Evolutionary conservation across 1,140 invertebrate species (phyloP), one percentile per base, ranked within the genome.

Genomic region (Lasaia peninsularis): DNA sequence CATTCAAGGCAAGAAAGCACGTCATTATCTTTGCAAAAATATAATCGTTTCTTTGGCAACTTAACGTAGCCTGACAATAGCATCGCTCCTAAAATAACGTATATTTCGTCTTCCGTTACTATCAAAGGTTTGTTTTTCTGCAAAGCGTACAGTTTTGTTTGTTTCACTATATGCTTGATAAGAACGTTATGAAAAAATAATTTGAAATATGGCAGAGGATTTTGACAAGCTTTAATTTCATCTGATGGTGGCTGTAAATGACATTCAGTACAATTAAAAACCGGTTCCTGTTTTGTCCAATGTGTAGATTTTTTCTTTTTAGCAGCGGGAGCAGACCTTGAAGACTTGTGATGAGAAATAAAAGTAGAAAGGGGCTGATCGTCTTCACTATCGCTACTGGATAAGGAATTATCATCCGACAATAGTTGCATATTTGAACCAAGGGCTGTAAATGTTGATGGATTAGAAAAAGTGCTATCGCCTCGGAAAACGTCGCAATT

Each of bases 21-120:
- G 28, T 52, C 51, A 28, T 28, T 28, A 28, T 28, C 2, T 52
- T 33, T 52, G n/a, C 28, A 52, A 33, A 57, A 57, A 51, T 57
- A 57, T 0, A 57, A 14, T 33, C 48, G 16, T 52, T 58, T 58
- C 2, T 52, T 52, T 52, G 57, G 49, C 21, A 58, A 58, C 24
- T 52, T 58, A 9, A 37, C 56, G n/a, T 51, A 58, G 12, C 56
- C 56, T 33, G 56, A 58, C 32, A 58, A 35, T 51, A 52, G 8
- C 44, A 58, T 58, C 7, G 56, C 56, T 11, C 48, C 56, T 24
- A 51, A 58, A 51, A 58, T 58, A 28, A 37, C 57, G 8, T 58
- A 52, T 6, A 51, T 52, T 14, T 52, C 57, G 18, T 40, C 11
- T 40, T 55, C 52, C 7, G 32, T 24, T 24, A 24, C 21, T 5